Percentiles rank a stretch among this genome's conserved stretches.
Evolutionary conservation across 1,140 invertebrate genomes (phyloP).

Genomic region (Orius insidiosus): DNA sequence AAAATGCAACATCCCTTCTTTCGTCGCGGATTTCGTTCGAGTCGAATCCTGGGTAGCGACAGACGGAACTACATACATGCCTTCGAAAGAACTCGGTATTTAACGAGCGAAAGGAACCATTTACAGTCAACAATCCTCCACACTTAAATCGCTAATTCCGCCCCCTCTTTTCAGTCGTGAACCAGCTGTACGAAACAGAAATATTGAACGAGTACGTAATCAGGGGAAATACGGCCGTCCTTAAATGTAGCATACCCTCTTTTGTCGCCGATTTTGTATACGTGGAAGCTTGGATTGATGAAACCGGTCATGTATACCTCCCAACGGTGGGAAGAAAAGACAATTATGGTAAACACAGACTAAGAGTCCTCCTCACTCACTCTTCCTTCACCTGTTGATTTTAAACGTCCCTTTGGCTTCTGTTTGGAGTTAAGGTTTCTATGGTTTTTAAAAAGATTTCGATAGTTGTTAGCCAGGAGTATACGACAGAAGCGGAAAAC

Average conservation of each 20-base stretch:
- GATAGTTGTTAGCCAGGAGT: constrained; percentile 59
- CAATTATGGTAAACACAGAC: constrained; percentile 2
- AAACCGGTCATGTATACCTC: constrained; percentile 36
- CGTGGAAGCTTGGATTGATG: constrained; percentile 74
- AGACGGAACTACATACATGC: constrained; percentile 22
- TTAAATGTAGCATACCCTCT: constrained; percentile 81
- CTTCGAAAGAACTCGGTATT: not conserved
- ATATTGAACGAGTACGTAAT: constrained; percentile 44
- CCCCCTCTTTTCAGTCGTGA: constrained; percentile 45
- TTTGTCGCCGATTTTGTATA: constrained; percentile 83
- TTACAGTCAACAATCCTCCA: not conserved
- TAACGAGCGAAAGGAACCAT: not conserved
- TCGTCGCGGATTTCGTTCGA: constrained; percentile 77
- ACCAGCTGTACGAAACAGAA: constrained; percentile 76
- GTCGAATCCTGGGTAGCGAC: constrained; percentile 66
- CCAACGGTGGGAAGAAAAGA: constrained; percentile 24
- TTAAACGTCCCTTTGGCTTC: not conserved
- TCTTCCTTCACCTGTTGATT: not conserved
- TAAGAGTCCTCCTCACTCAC: constrained; percentile 4
- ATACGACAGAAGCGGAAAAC: constrained; percentile 65
- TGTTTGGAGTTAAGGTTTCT: no score
- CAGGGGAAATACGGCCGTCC: constrained; percentile 69
- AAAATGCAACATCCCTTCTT: constrained; percentile 83
- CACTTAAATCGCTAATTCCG: not conserved
- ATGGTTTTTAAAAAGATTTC: no score